Percentiles rank a stretch among this genome's conserved stretches.
Evolutionary conservation across 2,888 invertebrate genomes (phyloP).

Genomic region (Penaeus monodon): DNA sequence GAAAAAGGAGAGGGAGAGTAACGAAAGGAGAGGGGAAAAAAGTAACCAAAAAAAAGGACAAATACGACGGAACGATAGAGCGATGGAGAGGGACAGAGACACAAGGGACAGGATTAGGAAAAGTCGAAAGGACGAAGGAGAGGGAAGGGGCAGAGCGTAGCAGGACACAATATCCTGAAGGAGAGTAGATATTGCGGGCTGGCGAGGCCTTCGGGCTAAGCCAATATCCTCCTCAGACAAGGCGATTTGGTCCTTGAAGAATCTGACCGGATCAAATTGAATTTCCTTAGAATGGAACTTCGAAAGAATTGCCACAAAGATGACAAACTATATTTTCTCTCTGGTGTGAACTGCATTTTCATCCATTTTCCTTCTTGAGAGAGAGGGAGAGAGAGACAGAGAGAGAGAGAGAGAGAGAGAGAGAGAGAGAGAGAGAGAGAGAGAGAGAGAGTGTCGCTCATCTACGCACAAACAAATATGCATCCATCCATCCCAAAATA

Average conservation of each 20-base stretch:
- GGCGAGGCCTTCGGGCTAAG: background rate
- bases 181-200: background rate
- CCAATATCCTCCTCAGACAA: constrained; percentile 15
- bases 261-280: constrained; percentile 14
- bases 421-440: background rate
- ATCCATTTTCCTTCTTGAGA: background rate
- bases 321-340: background rate
- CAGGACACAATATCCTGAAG: constrained; percentile 9
- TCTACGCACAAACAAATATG: constrained; percentile 10
- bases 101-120: background rate
- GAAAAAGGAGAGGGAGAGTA: no score
- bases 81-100: no score
- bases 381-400: no score
- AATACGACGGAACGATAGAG: no score
- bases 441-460: background rate
- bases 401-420: no score
- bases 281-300: background rate
- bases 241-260: constrained; percentile 12
- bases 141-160: background rate
- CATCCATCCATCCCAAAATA: background rate
- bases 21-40: no score
- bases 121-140: background rate
- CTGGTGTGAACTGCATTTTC: constrained; percentile 3
- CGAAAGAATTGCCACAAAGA: background rate
- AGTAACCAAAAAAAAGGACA: no score